Base-by-base conservation (phyloP, 2,797 vertebrate genomes). In the Chanos chanos region DNA sequence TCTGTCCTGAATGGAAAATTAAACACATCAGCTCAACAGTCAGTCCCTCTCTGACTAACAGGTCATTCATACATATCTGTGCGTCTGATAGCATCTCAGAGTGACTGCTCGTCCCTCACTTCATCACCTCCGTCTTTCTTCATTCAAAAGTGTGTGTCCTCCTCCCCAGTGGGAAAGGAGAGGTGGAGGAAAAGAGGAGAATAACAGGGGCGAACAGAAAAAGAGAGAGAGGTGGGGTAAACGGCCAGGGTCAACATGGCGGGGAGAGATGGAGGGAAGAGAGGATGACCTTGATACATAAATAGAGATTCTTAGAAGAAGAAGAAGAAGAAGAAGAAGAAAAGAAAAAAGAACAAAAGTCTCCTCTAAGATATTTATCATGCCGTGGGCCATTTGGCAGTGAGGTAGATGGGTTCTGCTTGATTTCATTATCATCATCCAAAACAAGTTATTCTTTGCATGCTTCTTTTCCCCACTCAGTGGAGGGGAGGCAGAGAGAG, bases 271-370 rank as follows among this genome's bases (percentile, higher is more conserved):
- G n/a, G n/a, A n/a, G n/a, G 45, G 66, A 64, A 75, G 68, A 70
- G 13, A 24, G 76, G 64, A 79, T 74, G 75, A 84, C 79, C 81
- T 82, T 83, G 78, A 75, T 77, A 70, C 43, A 58, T 51, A 75
- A 77, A 79, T 78, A 79, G 72, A 66, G 44, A 58, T 41, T 67
- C 66, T 78, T 74, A 21, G 56, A 41, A 48, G n/a, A n/a, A n/a
- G n/a, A n/a, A n/a, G n/a, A n/a, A n/a, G n/a, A n/a, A n/a, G n/a
- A n/a, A n/a, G n/a, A 43, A 1, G 10, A 12, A 27, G 33, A 10
- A 21, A 62, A 19, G 62, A 49, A 37, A 64, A 19, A 48, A 8
- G 54, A 22, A 30, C 51, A 33, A 70, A 57, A 54, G 51, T 2
- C 60, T 57, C 59, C 30, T 60, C 68, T 5, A 54, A 77, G 60